These are phyloP conservation scores for Meloidogyne chitwoodi DNA, from an alignment of 1,140 invertebrate genomes.

Conservation along the genomic window DNA sequence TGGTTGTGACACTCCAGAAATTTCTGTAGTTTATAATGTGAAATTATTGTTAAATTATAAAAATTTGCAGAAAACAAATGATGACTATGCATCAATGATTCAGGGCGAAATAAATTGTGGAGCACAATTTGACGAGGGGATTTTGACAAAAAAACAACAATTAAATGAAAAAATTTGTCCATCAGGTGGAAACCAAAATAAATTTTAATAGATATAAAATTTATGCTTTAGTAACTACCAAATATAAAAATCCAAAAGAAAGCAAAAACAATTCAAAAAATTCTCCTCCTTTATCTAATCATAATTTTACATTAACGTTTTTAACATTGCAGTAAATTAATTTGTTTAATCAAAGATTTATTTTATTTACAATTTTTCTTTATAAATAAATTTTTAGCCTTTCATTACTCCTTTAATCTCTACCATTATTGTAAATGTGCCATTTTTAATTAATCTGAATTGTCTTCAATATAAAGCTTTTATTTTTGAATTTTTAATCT, in stretches of 20 bases:
- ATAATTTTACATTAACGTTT: neutral
- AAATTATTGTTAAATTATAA: neutral
- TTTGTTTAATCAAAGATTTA: neutral
- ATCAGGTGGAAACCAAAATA: too few species aligned
- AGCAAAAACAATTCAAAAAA: neutral
- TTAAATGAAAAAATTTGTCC: neutral
- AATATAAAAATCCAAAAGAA: neutral
- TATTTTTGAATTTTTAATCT: too few species aligned
- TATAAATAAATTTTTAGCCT: too few species aligned
- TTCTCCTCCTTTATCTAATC: neutral
- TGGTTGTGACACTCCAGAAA: slow-evolving; percentile 12
- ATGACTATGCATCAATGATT: slow-evolving; percentile 52
- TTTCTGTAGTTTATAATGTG: neutral
- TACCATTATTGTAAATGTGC: too few species aligned
- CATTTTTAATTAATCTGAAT: too few species aligned
- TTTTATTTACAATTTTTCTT: too few species aligned
- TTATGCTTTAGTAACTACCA: neutral
- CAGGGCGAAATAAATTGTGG: slow-evolving; percentile 38
- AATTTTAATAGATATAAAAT: too few species aligned
- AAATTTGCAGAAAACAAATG: slow-evolving; percentile 35
- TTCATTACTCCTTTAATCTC: too few species aligned
- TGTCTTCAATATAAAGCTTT: too few species aligned
- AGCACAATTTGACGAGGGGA: slow-evolving; percentile 30
- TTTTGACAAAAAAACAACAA: neutral
- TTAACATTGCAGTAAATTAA: neutral